Evolutionary conservation across 2,797 vertebrate genomes (phyloP).

Genomic region (Ptychadena robeensis): DNA sequence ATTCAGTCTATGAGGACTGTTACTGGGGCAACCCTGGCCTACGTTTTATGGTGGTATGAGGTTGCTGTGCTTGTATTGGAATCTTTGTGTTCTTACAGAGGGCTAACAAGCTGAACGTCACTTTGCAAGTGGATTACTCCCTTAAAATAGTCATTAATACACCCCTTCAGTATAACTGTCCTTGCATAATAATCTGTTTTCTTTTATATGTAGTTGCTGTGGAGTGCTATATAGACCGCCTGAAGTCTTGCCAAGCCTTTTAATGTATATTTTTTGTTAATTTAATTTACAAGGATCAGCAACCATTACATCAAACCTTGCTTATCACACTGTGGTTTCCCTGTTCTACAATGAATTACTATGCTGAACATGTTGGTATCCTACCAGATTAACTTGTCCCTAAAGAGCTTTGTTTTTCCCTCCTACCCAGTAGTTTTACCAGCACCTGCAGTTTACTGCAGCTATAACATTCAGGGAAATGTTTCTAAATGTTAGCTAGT

Average conservation of each 20-base stretch:
- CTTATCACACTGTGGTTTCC: constrained; percentile 7
- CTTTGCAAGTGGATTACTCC: background rate
- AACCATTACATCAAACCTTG: background rate
- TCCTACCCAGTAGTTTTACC: constrained; percentile 3
- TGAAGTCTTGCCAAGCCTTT: background rate
- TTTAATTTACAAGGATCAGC: background rate
- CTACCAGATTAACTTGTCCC: background rate
- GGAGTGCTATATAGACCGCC: background rate
- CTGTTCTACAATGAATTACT: background rate
- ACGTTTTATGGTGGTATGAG: too few relatives aligned
- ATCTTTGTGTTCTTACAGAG: background rate
- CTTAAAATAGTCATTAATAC: background rate
- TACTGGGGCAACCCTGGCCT: too few relatives aligned
- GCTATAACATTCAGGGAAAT: constrained; percentile 19
- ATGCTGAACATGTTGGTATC: background rate
- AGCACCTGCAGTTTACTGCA: constrained; percentile 27
- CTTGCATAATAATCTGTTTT: background rate
- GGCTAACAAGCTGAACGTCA: background rate
- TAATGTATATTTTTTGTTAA: background rate
- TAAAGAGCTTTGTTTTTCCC: background rate
- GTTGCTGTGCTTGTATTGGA: background rate
- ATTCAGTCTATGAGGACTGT: too few relatives aligned
- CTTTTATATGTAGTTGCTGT: background rate
- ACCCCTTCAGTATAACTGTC: background rate
- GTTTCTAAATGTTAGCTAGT: constrained; percentile 9